These are phyloP conservation scores for Epistrophe eligans DNA, from an alignment of 2,888 invertebrate genomes.

Conservation along the genomic window DNA sequence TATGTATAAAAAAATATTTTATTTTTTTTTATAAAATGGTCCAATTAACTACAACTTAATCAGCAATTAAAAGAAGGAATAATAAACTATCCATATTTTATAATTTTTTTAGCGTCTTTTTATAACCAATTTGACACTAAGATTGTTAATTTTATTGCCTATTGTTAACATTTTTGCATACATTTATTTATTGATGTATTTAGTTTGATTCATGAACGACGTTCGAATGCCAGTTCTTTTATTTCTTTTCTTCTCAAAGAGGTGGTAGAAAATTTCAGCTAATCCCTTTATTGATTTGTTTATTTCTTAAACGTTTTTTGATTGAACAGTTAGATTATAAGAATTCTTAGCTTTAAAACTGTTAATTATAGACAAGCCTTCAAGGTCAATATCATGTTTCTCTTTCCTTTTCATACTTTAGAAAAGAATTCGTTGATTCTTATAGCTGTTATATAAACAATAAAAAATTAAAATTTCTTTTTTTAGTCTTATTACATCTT, in stretches of 20 bases:
- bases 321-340: constrained; percentile 6
- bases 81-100: neutral
- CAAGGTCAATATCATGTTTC: neutral
- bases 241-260: neutral
- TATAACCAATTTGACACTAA: neutral
- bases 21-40: neutral
- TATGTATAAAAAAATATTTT: too few species aligned
- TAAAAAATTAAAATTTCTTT: neutral
- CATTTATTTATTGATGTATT: neutral
- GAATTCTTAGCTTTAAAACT: neutral
- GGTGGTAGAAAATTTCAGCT: neutral
- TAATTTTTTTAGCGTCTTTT: neutral
- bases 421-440: neutral
- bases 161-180: neutral
- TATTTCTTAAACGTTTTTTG: neutral
- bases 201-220: neutral
- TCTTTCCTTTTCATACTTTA: neutral
- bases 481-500: neutral
- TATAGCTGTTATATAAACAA: too few species aligned
- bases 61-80: neutral
- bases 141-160: neutral
- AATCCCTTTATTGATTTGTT: neutral
- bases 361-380: neutral
- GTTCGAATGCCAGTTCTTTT: constrained; percentile 1
- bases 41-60: neutral